Base-by-base conservation (phyloP, 2,888 invertebrate species). In the Cetonia aurata region DNA sequence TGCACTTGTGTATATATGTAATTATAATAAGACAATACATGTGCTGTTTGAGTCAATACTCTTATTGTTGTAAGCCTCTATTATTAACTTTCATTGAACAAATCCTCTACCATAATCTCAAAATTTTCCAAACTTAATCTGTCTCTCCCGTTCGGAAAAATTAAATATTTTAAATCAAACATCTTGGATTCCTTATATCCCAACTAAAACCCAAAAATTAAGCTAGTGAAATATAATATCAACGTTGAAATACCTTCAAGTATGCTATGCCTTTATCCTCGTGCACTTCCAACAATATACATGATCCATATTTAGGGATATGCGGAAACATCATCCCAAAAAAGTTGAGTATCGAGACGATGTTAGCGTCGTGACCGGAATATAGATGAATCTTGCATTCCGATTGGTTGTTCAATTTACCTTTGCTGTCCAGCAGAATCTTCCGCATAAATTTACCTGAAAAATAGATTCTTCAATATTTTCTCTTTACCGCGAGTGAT, bases 381-480 rank as follows among this genome's bases (percentile, higher is more conserved):
- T 60, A 69, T 19, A 69, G 17, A 44, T 60, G 60, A 25, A 69
- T 53, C 25, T 69, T 69, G n/a, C 13, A 37, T 50, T 69, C 19
- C 8, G 60, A 48, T 41, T 37, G 37, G 15, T 15, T 25, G 19
- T 25, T 37, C 1, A 56, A 57, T 33, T 57, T 56, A 15, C 19
- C 25, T 25, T 44, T 25, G 19, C 46, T 46, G 25, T 67, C 67
- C 9, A 57, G 44, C 25, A 67, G 31, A 46, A 67, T 56, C 8
- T 67, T 67, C n/a, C 42, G 13, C 6, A 67, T 2, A 12, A 67
- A 56, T 31, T 48, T 56, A 4, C 55, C 67, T 42, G n/a, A 19
- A 56, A 56, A 4, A 8, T 6, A 6, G 3, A 56, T 13, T 44
- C n/a, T n/a, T n/a, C n/a, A n/a, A n/a, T n/a, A n/a, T n/a, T 17